Conservation (phyloP, 2,888 invertebrate species). For the Eudasyphora cyanicolor region DNA sequence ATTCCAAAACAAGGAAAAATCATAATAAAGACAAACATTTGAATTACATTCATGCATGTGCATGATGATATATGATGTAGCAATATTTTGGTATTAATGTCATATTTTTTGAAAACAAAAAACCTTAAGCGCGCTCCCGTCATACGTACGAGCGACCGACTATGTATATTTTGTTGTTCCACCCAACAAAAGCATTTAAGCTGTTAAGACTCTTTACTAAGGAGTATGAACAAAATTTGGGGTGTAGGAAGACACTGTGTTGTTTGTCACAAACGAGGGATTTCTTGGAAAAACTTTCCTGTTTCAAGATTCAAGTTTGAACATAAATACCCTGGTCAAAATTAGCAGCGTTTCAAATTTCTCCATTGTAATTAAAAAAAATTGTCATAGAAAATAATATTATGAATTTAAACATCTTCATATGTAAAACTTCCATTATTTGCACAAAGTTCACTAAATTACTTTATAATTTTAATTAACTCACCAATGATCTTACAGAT, state of each 20-base stretch:
- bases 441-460: too few species aligned
- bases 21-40: slow-evolving; percentile 36
- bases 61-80: slow-evolving; percentile 51
- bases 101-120: slow-evolving; percentile 29
- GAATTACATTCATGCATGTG: slow-evolving; percentile 19
- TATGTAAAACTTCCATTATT: too few species aligned
- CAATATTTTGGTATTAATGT: slow-evolving; percentile 59
- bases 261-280: background rate
- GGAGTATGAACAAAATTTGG: background rate
- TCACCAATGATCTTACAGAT: too few species aligned
- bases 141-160: background rate
- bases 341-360: too few species aligned
- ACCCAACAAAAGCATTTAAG: slow-evolving; percentile 6
- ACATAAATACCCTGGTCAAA: too few species aligned
- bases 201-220: slow-evolving; percentile 26
- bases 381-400: too few species aligned
- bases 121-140: background rate
- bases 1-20: slow-evolving; percentile 14
- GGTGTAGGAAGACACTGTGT: too few species aligned
- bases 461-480: too few species aligned
- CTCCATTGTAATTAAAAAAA: too few species aligned
- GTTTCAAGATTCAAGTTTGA: too few species aligned
- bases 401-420: too few species aligned
- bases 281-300: slow-evolving; percentile 38
- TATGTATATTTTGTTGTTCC: background rate